Conservation (phyloP, 2,888 invertebrate genomes). For the Lycocerus yunnanus region DNA sequence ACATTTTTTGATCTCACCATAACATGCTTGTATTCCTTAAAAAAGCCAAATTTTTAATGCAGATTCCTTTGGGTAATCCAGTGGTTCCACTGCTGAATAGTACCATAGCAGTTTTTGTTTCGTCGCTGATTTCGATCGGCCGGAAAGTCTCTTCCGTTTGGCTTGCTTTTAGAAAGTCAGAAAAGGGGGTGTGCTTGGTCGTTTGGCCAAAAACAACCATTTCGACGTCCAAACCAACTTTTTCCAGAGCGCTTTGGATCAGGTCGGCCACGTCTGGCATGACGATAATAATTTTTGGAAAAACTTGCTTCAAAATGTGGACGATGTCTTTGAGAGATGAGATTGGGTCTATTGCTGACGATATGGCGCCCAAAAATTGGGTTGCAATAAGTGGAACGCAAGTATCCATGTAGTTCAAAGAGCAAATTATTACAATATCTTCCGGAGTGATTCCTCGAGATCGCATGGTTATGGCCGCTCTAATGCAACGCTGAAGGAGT, state of each 20-base stretch:
- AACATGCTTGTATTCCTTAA: not conserved
- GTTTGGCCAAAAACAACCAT: conserved; percentile 16
- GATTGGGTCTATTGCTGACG: conserved; percentile 42
- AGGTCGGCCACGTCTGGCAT: not conserved
- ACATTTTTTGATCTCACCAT: not conserved
- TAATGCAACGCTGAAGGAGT: conserved; percentile 15
- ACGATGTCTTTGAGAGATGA: conserved; percentile 36
- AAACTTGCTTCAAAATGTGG: conserved; percentile 36
- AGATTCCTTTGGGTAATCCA: conserved; percentile 39
- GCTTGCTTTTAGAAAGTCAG: conserved; percentile 3
- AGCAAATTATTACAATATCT: conserved; percentile 57
- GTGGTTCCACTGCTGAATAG: conserved; percentile 42
- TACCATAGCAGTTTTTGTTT: conserved; percentile 32
- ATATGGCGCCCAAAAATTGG: conserved; percentile 53
- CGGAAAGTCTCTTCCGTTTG: conserved; percentile 29
- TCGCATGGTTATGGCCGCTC: conserved; percentile 11
- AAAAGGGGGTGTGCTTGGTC: conserved; percentile 23
- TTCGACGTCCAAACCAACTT: not conserved
- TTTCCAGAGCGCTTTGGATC: not conserved
- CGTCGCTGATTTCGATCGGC: conserved; percentile 18
- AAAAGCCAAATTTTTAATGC: conserved; percentile 33
- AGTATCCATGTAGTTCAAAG: conserved; percentile 55
- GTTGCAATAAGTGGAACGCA: conserved; percentile 57
- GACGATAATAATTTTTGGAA: conserved; percentile 22
- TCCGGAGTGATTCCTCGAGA: conserved; percentile 50